phyloP scores from a whole-genome alignment of 1,140 invertebrate genomes.

The Physella acuta region DNA sequence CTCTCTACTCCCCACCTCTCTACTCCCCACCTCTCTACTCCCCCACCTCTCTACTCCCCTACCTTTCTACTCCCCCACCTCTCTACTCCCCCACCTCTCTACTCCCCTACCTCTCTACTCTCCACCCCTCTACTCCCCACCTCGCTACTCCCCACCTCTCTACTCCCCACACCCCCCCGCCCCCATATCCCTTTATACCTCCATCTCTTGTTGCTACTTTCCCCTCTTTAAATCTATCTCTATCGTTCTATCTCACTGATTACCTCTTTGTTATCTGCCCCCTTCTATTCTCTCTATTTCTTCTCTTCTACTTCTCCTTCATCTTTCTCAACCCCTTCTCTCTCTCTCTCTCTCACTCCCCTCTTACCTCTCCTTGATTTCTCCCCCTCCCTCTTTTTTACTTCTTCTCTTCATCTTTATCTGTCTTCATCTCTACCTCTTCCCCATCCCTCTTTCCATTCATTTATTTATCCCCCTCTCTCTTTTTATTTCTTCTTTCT shows the following conservation, averaged over 20 bases:
- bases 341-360: constrained; percentile 8
- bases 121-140: constrained; percentile 16
- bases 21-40: constrained; percentile 19
- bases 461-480: constrained; percentile 6
- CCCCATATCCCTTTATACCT: constrained; percentile 19
- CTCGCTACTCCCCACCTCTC: constrained; percentile 15
- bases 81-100: constrained; percentile 17
- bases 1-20: constrained; percentile 19
- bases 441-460: constrained; percentile 15
- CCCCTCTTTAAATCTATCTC: constrained; percentile 26
- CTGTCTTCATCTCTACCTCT: constrained; percentile 4
- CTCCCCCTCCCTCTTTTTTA: constrained; percentile 12
- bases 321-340: background rate
- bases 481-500: constrained; percentile 2
- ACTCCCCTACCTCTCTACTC: constrained; percentile 13
- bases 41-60: constrained; percentile 7
- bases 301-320: background rate
- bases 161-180: constrained; percentile 4
- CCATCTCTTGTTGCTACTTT: constrained; percentile 22
- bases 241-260: constrained; percentile 13
- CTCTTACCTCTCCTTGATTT: background rate
- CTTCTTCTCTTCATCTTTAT: background rate
- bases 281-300: background rate
- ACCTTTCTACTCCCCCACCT: constrained; percentile 14
- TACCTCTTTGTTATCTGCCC: background rate